Percentiles rank a stretch among this genome's conserved stretches.
These are phyloP conservation scores for Piaya cayana DNA, from an alignment of 2,113 vertebrate genomes.

Conservation along the genomic window DNA sequence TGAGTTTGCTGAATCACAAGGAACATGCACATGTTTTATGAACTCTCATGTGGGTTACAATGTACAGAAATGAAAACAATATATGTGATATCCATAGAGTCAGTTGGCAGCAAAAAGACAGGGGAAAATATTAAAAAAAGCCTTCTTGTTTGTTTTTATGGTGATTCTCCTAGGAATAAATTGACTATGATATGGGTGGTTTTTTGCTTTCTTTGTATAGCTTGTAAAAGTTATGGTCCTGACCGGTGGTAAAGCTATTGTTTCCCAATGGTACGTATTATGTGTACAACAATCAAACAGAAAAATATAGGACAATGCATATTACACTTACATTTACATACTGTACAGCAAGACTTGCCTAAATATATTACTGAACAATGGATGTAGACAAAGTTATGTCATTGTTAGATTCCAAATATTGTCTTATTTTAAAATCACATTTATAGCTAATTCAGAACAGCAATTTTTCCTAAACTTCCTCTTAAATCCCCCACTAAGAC, in stretches of 20 bases:
- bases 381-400: not conserved
- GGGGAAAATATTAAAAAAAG: not conserved
- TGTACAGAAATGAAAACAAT: slow-evolving; percentile 39
- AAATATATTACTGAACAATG: not conserved
- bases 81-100: not conserved
- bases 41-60: slow-evolving; percentile 13
- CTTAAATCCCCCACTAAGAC: not conserved
- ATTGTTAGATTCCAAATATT: not conserved
- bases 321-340: not conserved
- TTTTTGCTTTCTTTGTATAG: fast-evolving
- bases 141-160: not conserved
- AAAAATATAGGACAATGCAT: not conserved
- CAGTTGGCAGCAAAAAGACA: not conserved
- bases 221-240: not conserved
- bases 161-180: not conserved
- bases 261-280: not conserved
- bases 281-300: not conserved
- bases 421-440: not conserved
- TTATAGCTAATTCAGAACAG: not conserved
- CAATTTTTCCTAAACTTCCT: not conserved
- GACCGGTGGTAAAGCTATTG: not conserved
- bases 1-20: not conserved
- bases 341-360: not conserved
- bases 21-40: slow-evolving; percentile 25
- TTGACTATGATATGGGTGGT: not conserved